Conservation (phyloP, 2,888 invertebrate species). For the Cactoblastis cactorum region DNA sequence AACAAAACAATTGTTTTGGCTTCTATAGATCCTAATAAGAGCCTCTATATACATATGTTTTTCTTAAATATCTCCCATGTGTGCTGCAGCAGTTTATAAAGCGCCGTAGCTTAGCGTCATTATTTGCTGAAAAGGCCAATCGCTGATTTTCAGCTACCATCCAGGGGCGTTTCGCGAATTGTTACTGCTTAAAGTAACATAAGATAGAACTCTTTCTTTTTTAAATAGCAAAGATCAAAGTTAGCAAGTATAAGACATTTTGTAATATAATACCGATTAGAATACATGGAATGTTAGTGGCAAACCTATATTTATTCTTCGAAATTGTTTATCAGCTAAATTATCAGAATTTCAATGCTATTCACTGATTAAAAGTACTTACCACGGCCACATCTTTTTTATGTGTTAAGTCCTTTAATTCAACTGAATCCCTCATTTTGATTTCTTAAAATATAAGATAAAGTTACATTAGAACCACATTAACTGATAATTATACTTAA, state of each 20-base stretch:
- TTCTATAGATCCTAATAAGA: no score
- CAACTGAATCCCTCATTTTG: conserved; percentile 9
- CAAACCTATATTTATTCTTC: background rate
- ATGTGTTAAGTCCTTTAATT: conserved; percentile 6
- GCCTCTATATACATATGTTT: no score
- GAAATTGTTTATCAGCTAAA: conserved; percentile 1
- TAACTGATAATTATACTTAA: background rate
- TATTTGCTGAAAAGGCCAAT: no score
- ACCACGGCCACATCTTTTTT: conserved; percentile 13
- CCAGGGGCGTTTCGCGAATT: no score
- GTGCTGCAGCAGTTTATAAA: no score
- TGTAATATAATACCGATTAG: background rate
- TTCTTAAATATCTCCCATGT: no score
- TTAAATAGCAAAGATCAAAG: no score
- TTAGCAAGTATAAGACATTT: background rate
- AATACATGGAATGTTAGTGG: background rate
- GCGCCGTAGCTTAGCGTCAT: no score
- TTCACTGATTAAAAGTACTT: conserved; percentile 6
- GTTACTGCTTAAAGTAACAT: no score
- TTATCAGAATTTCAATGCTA: conserved; percentile 12
- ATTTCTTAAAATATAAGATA: background rate
- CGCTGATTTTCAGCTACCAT: no score
- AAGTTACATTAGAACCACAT: background rate
- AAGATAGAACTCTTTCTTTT: no score
- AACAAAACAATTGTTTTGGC: no score